Conservation (phyloP, 2,113 vertebrate genomes). For the Gobio gobio region DNA sequence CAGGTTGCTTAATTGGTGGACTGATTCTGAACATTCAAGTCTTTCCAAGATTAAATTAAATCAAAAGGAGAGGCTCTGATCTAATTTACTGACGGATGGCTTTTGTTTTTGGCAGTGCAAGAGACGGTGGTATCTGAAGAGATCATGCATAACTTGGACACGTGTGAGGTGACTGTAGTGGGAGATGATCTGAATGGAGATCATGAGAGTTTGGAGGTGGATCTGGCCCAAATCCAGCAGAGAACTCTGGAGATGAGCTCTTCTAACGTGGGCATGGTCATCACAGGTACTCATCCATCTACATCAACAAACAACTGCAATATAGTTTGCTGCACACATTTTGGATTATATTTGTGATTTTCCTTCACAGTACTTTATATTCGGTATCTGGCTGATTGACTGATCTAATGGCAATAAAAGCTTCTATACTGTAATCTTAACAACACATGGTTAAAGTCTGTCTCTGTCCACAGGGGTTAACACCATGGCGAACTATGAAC, state of each 20-base stretch:
- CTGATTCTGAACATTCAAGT: not conserved
- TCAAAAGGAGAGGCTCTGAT: not conserved
- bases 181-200: conserved; percentile 90
- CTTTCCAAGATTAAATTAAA: not conserved
- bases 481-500: conserved; percentile 94
- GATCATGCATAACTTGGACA: conserved; percentile 97
- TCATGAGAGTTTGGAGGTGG: conserved; percentile 92
- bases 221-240: conserved; percentile 85
- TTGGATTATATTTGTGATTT: not conserved
- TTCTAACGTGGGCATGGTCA: conserved; percentile 85
- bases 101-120: conserved; percentile 81
- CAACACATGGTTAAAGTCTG: not conserved
- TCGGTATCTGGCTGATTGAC: no score
- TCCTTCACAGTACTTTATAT: not conserved
- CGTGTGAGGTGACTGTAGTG: conserved; percentile 88
- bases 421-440: not conserved
- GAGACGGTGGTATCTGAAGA: conserved; percentile 96
- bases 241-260: conserved; percentile 89
- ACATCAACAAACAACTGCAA: not conserved
- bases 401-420: not conserved
- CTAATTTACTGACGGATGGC: not conserved
- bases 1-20: not conserved
- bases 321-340: not conserved
- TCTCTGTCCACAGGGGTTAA: conserved; percentile 83
- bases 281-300: conserved; percentile 80